Conservation (phyloP, 2,797 vertebrate genomes). For the Neomorphus geoffroyi region DNA sequence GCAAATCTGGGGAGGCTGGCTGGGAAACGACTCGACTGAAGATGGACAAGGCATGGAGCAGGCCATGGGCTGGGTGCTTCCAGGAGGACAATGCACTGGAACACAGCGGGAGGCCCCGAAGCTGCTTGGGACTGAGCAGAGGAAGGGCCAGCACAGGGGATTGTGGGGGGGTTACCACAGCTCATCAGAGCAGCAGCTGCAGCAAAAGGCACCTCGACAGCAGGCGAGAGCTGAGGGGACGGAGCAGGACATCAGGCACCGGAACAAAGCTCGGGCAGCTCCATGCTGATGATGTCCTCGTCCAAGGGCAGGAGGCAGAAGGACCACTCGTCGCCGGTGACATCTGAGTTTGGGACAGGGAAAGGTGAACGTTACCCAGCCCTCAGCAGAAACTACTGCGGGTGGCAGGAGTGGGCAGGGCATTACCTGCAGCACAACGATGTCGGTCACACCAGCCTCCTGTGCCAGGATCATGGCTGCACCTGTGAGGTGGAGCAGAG, state of each 20-base stretch:
- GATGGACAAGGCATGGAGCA: accelerated
- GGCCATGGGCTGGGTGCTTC: background rate
- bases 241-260: accelerated
- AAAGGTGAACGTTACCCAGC: background rate
- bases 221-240: background rate
- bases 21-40: background rate
- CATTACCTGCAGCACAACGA: too few relatives aligned
- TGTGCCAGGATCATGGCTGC: too few relatives aligned
- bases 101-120: accelerated
- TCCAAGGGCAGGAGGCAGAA: conserved; percentile 94
- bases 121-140: accelerated
- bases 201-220: background rate
- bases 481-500: too few relatives aligned
- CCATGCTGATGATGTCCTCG: conserved; percentile 94
- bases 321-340: conserved; percentile 92
- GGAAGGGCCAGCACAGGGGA: background rate
- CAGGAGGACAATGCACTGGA: background rate
- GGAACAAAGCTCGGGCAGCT: conserved; percentile 83
- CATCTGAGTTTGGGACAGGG: conserved; percentile 75
- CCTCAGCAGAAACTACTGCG: accelerated
- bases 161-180: background rate
- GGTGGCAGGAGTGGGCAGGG: too few relatives aligned
- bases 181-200: accelerated
- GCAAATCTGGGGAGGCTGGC: accelerated
- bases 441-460: too few relatives aligned